Conservation (phyloP, 2,113 vertebrate species). For the Misgurnus anguillicaudatus region DNA sequence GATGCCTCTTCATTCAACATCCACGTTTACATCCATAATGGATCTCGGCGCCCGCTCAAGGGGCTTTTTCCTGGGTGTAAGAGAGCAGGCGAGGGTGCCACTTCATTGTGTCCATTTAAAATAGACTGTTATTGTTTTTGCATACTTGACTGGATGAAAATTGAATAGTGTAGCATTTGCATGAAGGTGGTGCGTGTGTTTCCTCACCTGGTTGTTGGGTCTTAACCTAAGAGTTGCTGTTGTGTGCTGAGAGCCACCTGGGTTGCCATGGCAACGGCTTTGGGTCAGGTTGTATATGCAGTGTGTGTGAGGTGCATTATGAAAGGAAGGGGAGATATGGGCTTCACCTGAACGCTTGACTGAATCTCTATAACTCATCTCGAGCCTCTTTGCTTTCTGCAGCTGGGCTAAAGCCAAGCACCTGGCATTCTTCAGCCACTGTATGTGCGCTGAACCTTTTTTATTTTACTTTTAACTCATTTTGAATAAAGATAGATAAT, state of each 20-base stretch:
- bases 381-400: conserved; percentile 47
- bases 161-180: conserved; percentile 10
- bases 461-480: conserved; percentile 3
- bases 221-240: conserved; percentile 40
- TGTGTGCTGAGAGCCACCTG: conserved; percentile 45
- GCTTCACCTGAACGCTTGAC: conserved; percentile 69
- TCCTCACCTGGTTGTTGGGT: conserved; percentile 40
- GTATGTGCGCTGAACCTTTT: conserved; percentile 23
- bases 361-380: conserved; percentile 71
- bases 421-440: conserved; percentile 58
- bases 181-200: not conserved
- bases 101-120: conserved; percentile 2
- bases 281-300: conserved; percentile 47
- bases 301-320: conserved; percentile 49
- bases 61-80: not conserved
- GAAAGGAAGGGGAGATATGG: conserved; percentile 58
- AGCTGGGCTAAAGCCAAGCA: conserved; percentile 65
- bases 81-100: not conserved
- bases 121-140: not conserved
- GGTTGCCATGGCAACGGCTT: conserved; percentile 46
- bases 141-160: not conserved
- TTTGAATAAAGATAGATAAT: not conserved
- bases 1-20: not conserved
- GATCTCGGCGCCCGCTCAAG: not conserved
- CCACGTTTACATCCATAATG: conserved; percentile 12